A percentile compares a stretch with the other conserved stretches of the same genome.
Evolutionary conservation across 1,140 invertebrate species (phyloP).

Genomic region (Bombyx mandarina): DNA sequence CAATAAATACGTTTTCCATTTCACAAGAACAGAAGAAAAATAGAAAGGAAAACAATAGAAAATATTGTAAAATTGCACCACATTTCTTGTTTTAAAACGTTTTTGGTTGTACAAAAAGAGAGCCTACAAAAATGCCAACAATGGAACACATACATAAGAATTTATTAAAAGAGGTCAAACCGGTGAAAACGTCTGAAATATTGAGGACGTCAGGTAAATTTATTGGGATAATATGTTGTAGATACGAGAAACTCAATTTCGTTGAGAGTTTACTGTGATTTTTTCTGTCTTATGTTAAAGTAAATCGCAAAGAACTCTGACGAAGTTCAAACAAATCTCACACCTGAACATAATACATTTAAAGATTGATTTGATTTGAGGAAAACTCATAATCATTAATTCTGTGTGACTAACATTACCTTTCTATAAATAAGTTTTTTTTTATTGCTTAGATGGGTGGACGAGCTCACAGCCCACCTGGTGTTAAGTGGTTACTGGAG

Average conservation of each 20-base stretch:
- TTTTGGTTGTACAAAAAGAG: constrained; percentile 11
- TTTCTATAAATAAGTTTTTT: too few species aligned
- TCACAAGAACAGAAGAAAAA: too few species aligned
- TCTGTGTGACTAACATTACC: too few species aligned
- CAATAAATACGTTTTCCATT: too few species aligned
- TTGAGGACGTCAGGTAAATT: constrained; percentile 62
- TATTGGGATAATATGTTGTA: constrained; percentile 66
- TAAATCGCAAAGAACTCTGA: neutral
- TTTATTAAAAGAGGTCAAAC: constrained; percentile 61
- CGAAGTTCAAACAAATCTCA: neutral
- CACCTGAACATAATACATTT: neutral
- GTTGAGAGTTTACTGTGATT: constrained; percentile 46
- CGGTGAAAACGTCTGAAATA: constrained; percentile 65
- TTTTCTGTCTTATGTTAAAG: constrained; percentile 21
- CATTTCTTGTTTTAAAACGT: neutral
- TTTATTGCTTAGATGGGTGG: too few species aligned
- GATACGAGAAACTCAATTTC: constrained; percentile 44
- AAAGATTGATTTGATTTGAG: too few species aligned
- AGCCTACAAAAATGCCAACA: constrained; percentile 17
- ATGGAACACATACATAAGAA: constrained; percentile 35
- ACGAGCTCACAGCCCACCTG: too few species aligned
- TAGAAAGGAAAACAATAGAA: neutral
- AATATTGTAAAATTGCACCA: neutral
- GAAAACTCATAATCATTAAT: too few species aligned
- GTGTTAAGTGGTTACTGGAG: too few species aligned